A percentile compares a stretch with the other conserved stretches of the same genome.
Evolutionary conservation across 2,888 invertebrate genomes (phyloP).

Genomic region (Laspeyria flexula): DNA sequence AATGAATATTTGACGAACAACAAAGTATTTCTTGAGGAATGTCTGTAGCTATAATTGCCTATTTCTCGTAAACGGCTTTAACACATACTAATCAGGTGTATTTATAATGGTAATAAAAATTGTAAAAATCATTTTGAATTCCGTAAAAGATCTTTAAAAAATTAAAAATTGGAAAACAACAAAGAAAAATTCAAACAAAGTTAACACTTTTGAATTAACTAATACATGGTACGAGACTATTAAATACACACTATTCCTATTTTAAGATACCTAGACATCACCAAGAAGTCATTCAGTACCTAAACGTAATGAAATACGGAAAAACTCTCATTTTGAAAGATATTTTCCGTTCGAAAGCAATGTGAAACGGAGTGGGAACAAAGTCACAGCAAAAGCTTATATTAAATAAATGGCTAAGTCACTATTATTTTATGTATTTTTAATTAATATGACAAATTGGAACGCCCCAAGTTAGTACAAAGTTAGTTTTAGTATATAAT

Average conservation of each 20-base stretch:
- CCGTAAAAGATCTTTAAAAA: background rate
- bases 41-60: background rate
- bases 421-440: background rate
- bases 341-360: too few relatives aligned
- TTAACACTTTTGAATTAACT: too few relatives aligned
- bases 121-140: background rate
- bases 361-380: too few relatives aligned
- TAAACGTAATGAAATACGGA: too few relatives aligned
- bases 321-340: too few relatives aligned
- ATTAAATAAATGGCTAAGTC: background rate
- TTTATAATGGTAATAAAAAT: background rate
- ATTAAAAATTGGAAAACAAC: background rate
- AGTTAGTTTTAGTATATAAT: slow-evolving; percentile 44
- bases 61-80: background rate
- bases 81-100: slow-evolving; percentile 5
- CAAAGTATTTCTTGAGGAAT: background rate
- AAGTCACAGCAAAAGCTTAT: too few relatives aligned
- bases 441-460: background rate
- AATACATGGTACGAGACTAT: too few relatives aligned
- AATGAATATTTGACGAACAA: background rate
- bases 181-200: too few relatives aligned
- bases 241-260: too few relatives aligned
- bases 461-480: slow-evolving; percentile 16
- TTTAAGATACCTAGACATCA: too few relatives aligned
- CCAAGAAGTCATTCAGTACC: too few relatives aligned